phyloP scores from a whole-genome alignment of 1,140 invertebrate genomes.

The Paraescarpia echinospica region DNA sequence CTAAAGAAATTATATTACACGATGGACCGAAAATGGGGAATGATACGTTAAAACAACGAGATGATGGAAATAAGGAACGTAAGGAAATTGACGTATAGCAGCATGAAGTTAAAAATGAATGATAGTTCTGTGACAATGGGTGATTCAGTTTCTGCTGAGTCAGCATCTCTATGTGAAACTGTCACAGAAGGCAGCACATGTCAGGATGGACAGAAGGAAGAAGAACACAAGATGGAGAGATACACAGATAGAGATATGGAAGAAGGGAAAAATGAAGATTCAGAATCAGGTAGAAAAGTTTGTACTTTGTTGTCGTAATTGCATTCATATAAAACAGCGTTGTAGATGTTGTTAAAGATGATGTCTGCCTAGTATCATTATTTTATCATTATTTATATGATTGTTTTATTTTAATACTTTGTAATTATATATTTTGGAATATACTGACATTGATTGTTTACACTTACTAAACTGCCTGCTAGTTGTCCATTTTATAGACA shows the following conservation, averaged over 20 bases:
- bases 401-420: background rate
- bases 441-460: too few relatives aligned
- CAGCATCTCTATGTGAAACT: background rate
- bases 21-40: background rate
- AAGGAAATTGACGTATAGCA: background rate
- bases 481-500: too few relatives aligned
- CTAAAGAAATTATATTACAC: background rate
- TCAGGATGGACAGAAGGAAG: slow-evolving; percentile 2
- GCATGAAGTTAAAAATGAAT: too few relatives aligned
- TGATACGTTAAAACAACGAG: background rate
- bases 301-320: background rate
- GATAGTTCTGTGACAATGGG: too few relatives aligned
- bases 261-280: background rate
- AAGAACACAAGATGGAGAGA: background rate
- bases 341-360: background rate
- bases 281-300: background rate
- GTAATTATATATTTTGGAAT: too few relatives aligned
- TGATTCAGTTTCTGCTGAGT: too few relatives aligned
- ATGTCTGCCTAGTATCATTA: background rate
- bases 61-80: background rate
- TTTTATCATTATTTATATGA: background rate
- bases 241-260: background rate
- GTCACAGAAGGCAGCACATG: background rate
- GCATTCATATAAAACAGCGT: background rate
- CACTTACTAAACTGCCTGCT: too few relatives aligned